Conservation (phyloP, 1,140 invertebrate species). For the Brachionus rotundiformis region DNA sequence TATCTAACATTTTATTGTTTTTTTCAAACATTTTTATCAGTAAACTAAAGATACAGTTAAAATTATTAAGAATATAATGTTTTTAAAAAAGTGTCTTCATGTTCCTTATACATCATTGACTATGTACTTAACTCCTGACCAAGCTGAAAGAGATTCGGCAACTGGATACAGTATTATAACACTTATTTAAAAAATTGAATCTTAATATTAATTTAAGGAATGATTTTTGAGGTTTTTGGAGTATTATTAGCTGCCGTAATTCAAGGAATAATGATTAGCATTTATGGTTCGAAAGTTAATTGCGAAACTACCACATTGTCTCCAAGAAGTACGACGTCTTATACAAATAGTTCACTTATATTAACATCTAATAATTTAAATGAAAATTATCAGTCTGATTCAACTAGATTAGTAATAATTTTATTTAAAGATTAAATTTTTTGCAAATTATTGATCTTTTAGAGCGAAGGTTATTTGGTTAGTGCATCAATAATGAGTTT, state of each 20-base stretch:
- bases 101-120: constrained; percentile 62
- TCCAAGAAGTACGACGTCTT: neutral
- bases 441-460: neutral
- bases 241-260: constrained; percentile 57
- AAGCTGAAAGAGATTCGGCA: constrained; percentile 58
- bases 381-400: neutral
- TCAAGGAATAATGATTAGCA: constrained; percentile 57
- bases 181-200: neutral
- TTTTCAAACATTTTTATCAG: constrained; percentile 58
- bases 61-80: too few relatives aligned
- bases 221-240: constrained; percentile 59
- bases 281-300: constrained; percentile 31
- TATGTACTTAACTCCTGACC: constrained; percentile 58
- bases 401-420: neutral
- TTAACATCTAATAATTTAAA: neutral
- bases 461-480: constrained; percentile 54
- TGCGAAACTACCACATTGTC: neutral
- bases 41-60: too few relatives aligned
- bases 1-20: constrained; percentile 58
- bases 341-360: neutral
- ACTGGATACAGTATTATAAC: constrained; percentile 58
- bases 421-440: neutral
- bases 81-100: constrained; percentile 57
- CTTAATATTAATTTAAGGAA: constrained; percentile 55
- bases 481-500: constrained; percentile 56